phyloP scores from a whole-genome alignment of 2,113 vertebrate species.

The Orcinus orca region DNA sequence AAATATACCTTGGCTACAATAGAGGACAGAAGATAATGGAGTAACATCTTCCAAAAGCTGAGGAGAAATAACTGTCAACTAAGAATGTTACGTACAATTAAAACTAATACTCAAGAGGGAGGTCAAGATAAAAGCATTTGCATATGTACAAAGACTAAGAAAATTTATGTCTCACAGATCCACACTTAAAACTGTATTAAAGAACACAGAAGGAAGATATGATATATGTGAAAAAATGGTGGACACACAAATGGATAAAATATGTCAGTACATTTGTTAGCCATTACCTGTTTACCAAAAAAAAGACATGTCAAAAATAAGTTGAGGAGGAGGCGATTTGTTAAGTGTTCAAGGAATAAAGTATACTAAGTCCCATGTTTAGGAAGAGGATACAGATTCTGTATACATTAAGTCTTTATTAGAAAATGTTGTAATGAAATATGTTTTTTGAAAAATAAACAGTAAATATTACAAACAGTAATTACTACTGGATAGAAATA shows the following conservation, averaged over 20 bases:
- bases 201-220: background rate
- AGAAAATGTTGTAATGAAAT: background rate
- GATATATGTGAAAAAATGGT: background rate
- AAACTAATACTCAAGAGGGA: background rate
- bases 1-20: background rate
- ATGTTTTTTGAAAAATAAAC: background rate
- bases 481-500: background rate
- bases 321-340: background rate
- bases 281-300: background rate
- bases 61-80: background rate
- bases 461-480: background rate
- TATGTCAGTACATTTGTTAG: background rate
- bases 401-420: background rate
- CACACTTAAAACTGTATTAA: background rate
- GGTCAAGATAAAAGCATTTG: background rate
- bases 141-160: background rate
- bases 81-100: background rate
- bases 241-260: background rate
- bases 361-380: background rate
- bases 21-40: background rate
- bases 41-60: background rate
- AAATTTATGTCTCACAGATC: background rate
- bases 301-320: background rate
- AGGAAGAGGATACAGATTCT: background rate
- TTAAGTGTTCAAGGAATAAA: background rate